Base-by-base conservation (phyloP, 2,888 invertebrate genomes). In the Machimus rusticus region DNA sequence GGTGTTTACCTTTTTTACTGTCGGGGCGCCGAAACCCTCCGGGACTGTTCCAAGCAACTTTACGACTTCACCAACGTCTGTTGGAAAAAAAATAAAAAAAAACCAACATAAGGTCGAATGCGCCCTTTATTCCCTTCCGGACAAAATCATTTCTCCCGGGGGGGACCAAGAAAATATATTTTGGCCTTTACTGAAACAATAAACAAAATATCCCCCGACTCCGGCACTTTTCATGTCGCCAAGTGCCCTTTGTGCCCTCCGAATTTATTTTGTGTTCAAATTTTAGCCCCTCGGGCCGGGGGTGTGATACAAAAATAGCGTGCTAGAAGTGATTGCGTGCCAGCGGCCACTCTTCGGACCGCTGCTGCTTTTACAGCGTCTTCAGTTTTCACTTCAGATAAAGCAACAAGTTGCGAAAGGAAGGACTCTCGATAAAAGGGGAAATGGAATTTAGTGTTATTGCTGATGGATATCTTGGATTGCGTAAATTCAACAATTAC, bases 241-340 rank as follows among this genome's bases (percentile, higher is more conserved):
- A 19, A 66, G 28, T 66, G 66, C 66, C 66, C 66, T 23, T 34
- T 37, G 34, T 78, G 39, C 39, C 78, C 78, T 23, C 19, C 12
- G 43, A 78, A 37, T 78, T 78, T 39, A 19, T 78, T 37, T 43
- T 78, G 39, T 37, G 37, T 43, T 78, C 78, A 78, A 78, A 78
- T 39, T 66, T 66, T 66, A 28, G n/a, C 77, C 37, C 37, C 78
- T 9, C 43, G 23, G 46, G 9, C 37, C 5, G 16, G 51, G 66
- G 23, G 28, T 39, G 78, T 28, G 23, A 78, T 78, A n/a, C n/a
- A n/a, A 78, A 78, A 78, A 78, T 78, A 43, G 78, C 78, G 78
- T 78, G 78, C 78, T 23, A 78, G 43, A 76, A 39, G 78, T 78
- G 78, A 78, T 78, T 78, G 78, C 78, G 78, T 78, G 78, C 78